Conservation (phyloP, 2,888 invertebrate species). For the Drosophila buzzatii region DNA sequence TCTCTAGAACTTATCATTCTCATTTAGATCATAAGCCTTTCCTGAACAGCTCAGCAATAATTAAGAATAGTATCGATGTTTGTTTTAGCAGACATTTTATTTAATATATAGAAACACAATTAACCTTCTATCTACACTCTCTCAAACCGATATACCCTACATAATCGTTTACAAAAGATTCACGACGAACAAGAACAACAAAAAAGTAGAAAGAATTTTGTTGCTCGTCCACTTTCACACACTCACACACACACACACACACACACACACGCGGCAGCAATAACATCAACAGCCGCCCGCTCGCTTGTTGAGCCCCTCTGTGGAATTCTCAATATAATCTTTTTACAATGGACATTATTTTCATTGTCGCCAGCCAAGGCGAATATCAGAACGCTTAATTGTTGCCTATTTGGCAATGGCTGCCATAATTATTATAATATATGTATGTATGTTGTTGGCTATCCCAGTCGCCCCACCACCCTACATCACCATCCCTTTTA, state of each 20-base stretch:
- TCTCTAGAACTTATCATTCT: too few relatives aligned
- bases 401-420: slow-evolving; percentile 12
- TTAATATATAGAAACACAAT: too few relatives aligned
- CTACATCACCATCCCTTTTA: neutral
- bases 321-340: slow-evolving; percentile 30
- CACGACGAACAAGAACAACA: slow-evolving; percentile 22
- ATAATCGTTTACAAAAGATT: neutral
- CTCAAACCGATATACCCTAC: neutral
- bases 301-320: slow-evolving; percentile 50
- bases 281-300: neutral
- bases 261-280: slow-evolving; percentile 11
- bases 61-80: too few relatives aligned
- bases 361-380: slow-evolving; percentile 47
- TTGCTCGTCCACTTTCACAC: slow-evolving; percentile 52
- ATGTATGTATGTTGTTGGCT: slow-evolving; percentile 19
- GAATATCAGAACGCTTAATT: slow-evolving; percentile 22
- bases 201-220: slow-evolving; percentile 60
- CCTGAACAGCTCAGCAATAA: too few relatives aligned
- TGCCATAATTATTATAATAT: slow-evolving; percentile 25
- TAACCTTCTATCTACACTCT: neutral
- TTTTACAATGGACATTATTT: slow-evolving; percentile 48
- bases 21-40: too few relatives aligned
- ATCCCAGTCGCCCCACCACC: neutral
- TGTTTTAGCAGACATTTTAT: too few relatives aligned
- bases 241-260: slow-evolving; percentile 24